Evolutionary conservation across 2,888 invertebrate species (phyloP).

Genomic region (Vandiemenella viatica): DNA sequence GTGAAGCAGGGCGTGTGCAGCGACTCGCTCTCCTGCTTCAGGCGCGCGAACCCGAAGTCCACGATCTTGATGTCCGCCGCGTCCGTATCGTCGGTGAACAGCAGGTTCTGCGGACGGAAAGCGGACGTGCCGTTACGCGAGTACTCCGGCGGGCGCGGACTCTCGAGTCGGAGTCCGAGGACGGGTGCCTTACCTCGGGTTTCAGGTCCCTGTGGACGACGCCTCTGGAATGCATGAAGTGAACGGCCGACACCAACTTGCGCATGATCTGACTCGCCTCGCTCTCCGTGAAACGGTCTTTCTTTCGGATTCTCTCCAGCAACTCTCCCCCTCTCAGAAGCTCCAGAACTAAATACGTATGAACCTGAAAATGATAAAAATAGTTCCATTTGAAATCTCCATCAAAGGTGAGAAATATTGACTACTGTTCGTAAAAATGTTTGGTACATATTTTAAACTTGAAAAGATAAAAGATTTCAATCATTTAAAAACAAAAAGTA

Average conservation of each 20-base stretch:
- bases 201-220: slow-evolving; percentile 90
- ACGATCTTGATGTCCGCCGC: slow-evolving; percentile 67
- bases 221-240: slow-evolving; percentile 67
- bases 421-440: too few species aligned
- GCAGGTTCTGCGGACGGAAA: slow-evolving; percentile 54
- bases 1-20: slow-evolving; percentile 85
- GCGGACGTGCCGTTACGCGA: too few species aligned
- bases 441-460: too few species aligned
- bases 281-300: slow-evolving; percentile 55
- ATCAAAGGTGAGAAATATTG: too few species aligned
- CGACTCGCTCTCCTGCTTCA: slow-evolving; percentile 43
- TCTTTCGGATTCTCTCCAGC: slow-evolving; percentile 45
- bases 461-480: too few species aligned
- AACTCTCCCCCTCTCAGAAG: slow-evolving; percentile 73
- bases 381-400: too few species aligned
- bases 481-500: too few species aligned
- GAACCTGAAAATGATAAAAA: slow-evolving; percentile 33
- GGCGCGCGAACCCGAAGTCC: slow-evolving; percentile 91
- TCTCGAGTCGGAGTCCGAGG: too few species aligned
- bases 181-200: slow-evolving; percentile 81
- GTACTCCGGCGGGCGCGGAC: too few species aligned
- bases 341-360: slow-evolving; percentile 85
- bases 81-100: slow-evolving; percentile 43
- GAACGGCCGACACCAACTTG: slow-evolving; percentile 69
- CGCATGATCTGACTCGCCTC: slow-evolving; percentile 65